Percentiles rank a stretch among this genome's conserved stretches.
These are phyloP conservation scores for Papilio protenor DNA, from an alignment of 2,888 invertebrate genomes.

Conservation along the genomic window DNA sequence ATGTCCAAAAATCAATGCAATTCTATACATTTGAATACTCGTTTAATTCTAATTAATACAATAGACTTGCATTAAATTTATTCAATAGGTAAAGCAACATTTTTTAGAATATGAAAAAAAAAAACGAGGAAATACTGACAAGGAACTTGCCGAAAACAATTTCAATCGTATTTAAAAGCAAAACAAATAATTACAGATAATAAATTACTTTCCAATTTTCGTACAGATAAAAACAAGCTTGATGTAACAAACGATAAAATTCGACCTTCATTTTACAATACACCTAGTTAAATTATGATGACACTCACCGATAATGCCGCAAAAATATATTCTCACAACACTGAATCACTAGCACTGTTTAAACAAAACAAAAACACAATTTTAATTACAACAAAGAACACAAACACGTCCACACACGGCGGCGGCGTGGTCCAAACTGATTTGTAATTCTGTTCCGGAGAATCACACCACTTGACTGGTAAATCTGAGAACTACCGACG, in stretches of 20 bases:
- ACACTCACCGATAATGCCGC: constrained; percentile 41
- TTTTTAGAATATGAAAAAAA: not conserved
- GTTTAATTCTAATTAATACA: not conserved
- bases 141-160: not conserved
- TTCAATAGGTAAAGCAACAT: not conserved
- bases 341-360: constrained; percentile 40
- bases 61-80: not conserved
- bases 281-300: constrained; percentile 28
- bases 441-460: constrained; percentile 21
- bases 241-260: constrained; percentile 29
- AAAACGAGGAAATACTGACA: not conserved
- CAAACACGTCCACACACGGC: constrained; percentile 19
- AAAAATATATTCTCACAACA: constrained; percentile 30
- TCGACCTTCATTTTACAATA: constrained; percentile 44
- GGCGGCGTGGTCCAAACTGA: constrained; percentile 35
- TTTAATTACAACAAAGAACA: constrained; percentile 12
- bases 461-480: constrained; percentile 35
- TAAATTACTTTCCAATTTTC: constrained; percentile 32
- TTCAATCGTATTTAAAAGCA: not conserved
- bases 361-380: constrained; percentile 36
- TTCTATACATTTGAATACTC: not conserved
- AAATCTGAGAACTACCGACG: not conserved
- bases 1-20: not conserved
- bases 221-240: constrained; percentile 23
- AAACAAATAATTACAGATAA: constrained; percentile 12